phyloP scores from a whole-genome alignment of 30 jellyfish, hydroid and myxozoan species.

The Hydractinia echinata region DNA sequence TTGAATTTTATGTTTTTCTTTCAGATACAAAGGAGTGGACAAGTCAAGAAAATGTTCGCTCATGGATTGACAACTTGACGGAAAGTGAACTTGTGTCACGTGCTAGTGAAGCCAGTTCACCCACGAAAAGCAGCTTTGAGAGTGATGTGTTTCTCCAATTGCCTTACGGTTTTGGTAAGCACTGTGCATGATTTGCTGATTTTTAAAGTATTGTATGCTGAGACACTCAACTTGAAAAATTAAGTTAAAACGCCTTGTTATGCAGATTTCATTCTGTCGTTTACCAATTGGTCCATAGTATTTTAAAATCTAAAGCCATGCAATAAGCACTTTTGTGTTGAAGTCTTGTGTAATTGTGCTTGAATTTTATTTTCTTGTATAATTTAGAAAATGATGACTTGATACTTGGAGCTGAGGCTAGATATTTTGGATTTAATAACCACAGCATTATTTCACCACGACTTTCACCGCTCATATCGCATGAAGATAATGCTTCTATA shows the following conservation, averaged over 20 bases:
- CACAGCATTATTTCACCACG: constrained; percentile 48
- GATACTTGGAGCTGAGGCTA: constrained; percentile 88
- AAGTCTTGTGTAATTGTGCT: too few species aligned
- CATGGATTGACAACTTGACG: constrained; percentile 14
- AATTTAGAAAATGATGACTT: constrained; percentile 49
- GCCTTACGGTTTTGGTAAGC: constrained; percentile 12
- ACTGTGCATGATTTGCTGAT: neutral
- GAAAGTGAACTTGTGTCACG: neutral
- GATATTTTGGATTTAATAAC: constrained; percentile 21
- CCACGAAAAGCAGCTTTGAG: constrained; percentile 22
- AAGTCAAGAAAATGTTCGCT: constrained; percentile 26
- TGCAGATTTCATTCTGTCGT: too few species aligned
- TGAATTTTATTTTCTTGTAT: too few species aligned
- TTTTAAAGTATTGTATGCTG: too few species aligned
- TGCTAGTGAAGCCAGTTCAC: constrained; percentile 34
- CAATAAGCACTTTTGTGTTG: too few species aligned
- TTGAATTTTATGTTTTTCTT: neutral
- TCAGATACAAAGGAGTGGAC: neutral
- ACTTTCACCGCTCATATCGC: constrained; percentile 55
- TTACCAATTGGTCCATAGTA: too few species aligned
- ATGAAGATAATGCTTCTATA: neutral
- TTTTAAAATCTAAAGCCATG: too few species aligned
- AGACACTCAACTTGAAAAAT: too few species aligned
- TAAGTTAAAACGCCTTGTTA: too few species aligned
- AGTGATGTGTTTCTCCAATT: constrained; percentile 10